These are phyloP conservation scores for Zosterops japonicus DNA, from an alignment of 2,113 vertebrate species.

Conservation along the genomic window DNA sequence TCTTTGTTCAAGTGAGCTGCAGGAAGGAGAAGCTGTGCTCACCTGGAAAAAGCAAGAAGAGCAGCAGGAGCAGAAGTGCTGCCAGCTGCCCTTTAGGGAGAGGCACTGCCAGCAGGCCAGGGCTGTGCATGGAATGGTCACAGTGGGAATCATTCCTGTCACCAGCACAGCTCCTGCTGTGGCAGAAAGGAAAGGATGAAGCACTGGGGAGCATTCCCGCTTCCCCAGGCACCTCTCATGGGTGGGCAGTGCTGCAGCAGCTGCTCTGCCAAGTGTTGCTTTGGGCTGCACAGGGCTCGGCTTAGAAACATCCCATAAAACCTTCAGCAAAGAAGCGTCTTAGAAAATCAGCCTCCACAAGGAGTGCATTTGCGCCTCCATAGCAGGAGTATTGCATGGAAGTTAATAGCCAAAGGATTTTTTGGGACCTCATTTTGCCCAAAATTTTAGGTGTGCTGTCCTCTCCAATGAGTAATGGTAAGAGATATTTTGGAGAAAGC, in stretches of 20 bases:
- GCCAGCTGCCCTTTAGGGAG: neutral
- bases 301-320: neutral
- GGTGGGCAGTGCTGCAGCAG: neutral
- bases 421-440: neutral
- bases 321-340: neutral
- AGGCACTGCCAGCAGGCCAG: neutral
- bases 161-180: neutral
- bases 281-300: neutral
- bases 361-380: neutral
- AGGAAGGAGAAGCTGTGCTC: neutral
- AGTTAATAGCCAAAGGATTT: neutral
- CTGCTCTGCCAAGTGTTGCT: accelerated
- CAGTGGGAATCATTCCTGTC: neutral
- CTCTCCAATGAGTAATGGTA: neutral
- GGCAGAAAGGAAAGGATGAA: neutral
- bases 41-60: neutral
- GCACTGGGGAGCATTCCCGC: neutral
- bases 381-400: neutral
- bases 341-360: neutral
- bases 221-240: neutral
- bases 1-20: neutral
- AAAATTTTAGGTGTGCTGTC: neutral
- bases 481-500: neutral
- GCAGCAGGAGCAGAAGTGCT: neutral
- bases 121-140: neutral